These are phyloP conservation scores for Vidua macroura DNA, from an alignment of 2,113 vertebrate species.

Conservation along the genomic window DNA sequence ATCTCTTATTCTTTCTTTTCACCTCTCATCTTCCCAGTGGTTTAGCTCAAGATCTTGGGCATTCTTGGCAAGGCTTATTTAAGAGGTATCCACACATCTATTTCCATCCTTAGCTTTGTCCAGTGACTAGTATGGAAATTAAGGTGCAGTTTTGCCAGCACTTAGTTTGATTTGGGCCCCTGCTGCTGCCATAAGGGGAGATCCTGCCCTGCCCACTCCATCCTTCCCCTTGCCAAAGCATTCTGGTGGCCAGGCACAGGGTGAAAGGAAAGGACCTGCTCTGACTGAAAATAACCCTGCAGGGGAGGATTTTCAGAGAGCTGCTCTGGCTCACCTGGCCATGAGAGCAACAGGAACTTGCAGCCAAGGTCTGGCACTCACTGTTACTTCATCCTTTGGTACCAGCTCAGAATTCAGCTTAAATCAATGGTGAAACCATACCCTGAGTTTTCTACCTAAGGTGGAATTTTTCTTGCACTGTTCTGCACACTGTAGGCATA, in stretches of 20 bases:
- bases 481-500: neutral
- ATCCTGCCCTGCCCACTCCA: neutral
- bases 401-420: neutral
- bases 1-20: neutral
- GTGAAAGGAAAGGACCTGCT: neutral
- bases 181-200: neutral
- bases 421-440: neutral
- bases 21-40: neutral
- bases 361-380: neutral
- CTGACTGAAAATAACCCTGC: neutral
- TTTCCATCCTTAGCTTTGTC: neutral
- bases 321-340: neutral
- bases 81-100: neutral
- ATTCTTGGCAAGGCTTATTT: neutral
- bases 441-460: neutral
- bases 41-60: neutral
- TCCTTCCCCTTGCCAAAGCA: neutral
- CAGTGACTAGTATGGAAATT: neutral
- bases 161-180: neutral
- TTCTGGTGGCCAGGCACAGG: neutral
- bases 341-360: fast-evolving
- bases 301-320: neutral
- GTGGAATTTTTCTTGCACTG: neutral
- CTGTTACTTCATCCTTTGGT: neutral
- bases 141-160: neutral